A percentile compares a stretch with the other conserved stretches of the same genome.
phyloP scores from a whole-genome alignment of 1,140 invertebrate species.

The Dufourea novaeangliae region DNA sequence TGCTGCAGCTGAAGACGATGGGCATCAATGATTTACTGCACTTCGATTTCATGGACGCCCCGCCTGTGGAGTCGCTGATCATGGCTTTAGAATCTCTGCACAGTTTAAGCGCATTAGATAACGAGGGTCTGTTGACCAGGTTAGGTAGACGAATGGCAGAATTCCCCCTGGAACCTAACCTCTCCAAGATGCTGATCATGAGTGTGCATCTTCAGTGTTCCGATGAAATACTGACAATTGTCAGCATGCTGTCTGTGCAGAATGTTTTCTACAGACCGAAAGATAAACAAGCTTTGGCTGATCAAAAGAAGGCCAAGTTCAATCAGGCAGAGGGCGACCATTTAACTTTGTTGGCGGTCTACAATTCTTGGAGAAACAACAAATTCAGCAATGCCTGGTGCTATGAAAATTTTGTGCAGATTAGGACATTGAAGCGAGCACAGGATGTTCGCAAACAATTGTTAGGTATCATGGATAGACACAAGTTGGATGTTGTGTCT shows the following conservation, averaged over 20 bases:
- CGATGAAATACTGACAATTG: constrained; percentile 99
- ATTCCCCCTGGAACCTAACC: constrained; percentile 98
- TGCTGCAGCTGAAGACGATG: constrained; percentile 98
- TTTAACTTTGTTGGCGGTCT: constrained; percentile 97
- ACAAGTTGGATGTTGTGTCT: constrained; percentile 98
- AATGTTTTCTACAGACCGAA: constrained; percentile 99
- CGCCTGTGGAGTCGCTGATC: constrained; percentile 97
- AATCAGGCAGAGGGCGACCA: constrained; percentile 99
- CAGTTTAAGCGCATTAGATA: constrained; percentile 97
- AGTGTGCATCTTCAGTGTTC: constrained; percentile 99
- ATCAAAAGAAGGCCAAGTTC: constrained; percentile 99
- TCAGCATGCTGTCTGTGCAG: constrained; percentile 99
- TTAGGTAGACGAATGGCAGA: constrained; percentile 99
- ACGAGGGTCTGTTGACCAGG: constrained; percentile 96
- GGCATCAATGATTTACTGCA: constrained; percentile 99
- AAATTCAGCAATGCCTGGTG: constrained; percentile 99
- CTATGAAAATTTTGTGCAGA: constrained; percentile 99
- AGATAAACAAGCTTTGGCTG: constrained; percentile 98
- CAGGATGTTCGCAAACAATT: constrained; percentile 99
- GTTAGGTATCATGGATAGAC: constrained; percentile 98
- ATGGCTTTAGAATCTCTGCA: constrained; percentile 99
- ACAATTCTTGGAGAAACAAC: constrained; percentile 99
- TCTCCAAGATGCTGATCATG: constrained; percentile 99
- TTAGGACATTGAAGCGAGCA: constrained; percentile 96
- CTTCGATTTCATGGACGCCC: constrained; percentile 99